phyloP scores from a whole-genome alignment of 2,888 invertebrate genomes.

The Lissocephala sabroskyi region DNA sequence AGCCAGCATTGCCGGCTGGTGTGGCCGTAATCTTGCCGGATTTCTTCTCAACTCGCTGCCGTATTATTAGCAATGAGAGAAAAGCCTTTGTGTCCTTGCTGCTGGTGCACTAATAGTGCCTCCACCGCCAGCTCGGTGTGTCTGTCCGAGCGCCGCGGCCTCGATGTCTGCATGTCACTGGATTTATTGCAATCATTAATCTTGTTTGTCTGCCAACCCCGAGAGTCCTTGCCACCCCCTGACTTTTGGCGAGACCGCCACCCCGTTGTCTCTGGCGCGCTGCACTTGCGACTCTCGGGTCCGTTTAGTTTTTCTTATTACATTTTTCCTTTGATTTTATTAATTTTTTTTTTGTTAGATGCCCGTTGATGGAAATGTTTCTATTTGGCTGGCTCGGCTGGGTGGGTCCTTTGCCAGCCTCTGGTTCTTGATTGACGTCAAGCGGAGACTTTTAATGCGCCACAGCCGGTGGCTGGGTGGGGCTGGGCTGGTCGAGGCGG shows the following conservation, averaged over 20 bases:
- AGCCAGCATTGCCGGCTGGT: slow-evolving; percentile 34
- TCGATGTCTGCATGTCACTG: too few relatives aligned
- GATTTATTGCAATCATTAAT: slow-evolving; percentile 73
- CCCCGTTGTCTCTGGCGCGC: neutral
- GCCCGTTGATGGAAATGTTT: slow-evolving; percentile 28
- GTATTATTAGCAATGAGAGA: slow-evolving; percentile 50
- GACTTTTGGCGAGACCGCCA: too few relatives aligned
- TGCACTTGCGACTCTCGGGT: too few relatives aligned
- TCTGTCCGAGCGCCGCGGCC: slow-evolving; percentile 21
- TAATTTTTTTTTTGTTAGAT: slow-evolving; percentile 54
- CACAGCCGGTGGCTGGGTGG: slow-evolving; percentile 31
- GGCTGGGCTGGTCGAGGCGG: too few relatives aligned
- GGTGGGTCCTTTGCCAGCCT: neutral
- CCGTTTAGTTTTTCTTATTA: slow-evolving; percentile 60
- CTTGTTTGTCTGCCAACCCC: slow-evolving; percentile 59
- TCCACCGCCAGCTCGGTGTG: slow-evolving; percentile 7
- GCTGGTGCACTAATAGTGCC: slow-evolving; percentile 65
- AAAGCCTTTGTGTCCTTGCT: slow-evolving; percentile 64
- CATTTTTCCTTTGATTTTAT: slow-evolving; percentile 62
- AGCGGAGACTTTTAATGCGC: slow-evolving; percentile 57
- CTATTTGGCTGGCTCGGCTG: slow-evolving; percentile 45
- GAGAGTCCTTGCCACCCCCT: too few relatives aligned
- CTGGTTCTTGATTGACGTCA: slow-evolving; percentile 54
- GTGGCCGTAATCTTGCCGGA: slow-evolving; percentile 48
- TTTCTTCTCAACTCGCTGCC: slow-evolving; percentile 59